Evolutionary conservation across 2,113 vertebrate genomes (phyloP).

Genomic region (Alces alces): DNA sequence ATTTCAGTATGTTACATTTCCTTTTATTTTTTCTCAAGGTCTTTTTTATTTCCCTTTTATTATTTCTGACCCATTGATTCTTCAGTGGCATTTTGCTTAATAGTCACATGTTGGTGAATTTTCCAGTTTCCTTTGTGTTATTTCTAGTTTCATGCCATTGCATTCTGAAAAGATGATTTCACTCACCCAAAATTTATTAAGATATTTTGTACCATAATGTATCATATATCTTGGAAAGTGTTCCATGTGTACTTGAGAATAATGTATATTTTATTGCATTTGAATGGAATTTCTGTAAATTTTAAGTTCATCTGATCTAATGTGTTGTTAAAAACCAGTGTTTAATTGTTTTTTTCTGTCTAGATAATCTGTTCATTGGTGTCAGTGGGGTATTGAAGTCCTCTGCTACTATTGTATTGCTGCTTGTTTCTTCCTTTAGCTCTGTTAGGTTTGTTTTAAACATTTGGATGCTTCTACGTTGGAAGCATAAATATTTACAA

Average conservation of each 20-base stretch:
- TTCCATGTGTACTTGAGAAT: background rate
- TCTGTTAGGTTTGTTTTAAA: background rate
- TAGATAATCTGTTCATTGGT: background rate
- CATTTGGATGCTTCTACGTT: background rate
- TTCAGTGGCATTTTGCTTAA: background rate
- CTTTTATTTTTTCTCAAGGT: background rate
- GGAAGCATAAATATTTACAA: background rate
- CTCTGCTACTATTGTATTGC: background rate
- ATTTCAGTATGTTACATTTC: background rate
- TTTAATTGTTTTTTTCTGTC: background rate
- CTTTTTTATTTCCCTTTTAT: background rate
- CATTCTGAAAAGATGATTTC: background rate
- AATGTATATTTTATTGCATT: background rate
- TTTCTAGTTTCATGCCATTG: background rate
- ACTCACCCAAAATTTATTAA: background rate
- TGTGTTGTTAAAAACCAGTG: background rate
- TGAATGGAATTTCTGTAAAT: background rate
- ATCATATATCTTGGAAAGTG: background rate
- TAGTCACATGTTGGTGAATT: background rate
- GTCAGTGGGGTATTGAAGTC: background rate
- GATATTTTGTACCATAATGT: background rate
- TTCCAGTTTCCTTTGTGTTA: background rate
- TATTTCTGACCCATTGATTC: background rate
- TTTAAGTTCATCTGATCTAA: background rate
- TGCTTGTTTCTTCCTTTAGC: background rate